Evolutionary conservation across 2,888 invertebrate genomes (phyloP).

Genomic region (Fissipunctia ypsillon): DNA sequence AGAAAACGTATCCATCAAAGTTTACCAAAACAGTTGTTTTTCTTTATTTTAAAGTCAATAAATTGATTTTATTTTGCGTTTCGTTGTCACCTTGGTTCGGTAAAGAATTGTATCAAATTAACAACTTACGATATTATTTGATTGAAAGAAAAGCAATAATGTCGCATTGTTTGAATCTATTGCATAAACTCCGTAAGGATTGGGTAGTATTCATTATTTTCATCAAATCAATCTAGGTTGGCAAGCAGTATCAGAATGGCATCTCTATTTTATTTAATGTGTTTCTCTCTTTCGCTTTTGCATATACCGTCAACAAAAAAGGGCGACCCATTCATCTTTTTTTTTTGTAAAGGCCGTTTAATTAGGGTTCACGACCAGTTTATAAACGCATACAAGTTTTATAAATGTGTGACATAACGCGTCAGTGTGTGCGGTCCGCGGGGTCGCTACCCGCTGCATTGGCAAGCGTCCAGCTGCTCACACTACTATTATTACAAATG

Average conservation of each 20-base stretch:
- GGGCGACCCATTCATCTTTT: slow-evolving; percentile 17
- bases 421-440: slow-evolving; percentile 65
- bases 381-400: slow-evolving; percentile 46
- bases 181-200: neutral
- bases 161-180: neutral
- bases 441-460: slow-evolving; percentile 76
- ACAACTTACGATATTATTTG: neutral
- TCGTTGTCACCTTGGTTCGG: neutral
- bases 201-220: neutral
- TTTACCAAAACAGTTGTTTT: neutral
- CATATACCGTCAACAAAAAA: slow-evolving; percentile 13
- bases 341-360: slow-evolving; percentile 24
- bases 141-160: neutral
- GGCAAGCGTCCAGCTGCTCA: slow-evolving; percentile 73
- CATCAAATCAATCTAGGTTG: neutral
- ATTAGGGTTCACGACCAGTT: slow-evolving; percentile 45
- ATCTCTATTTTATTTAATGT: neutral
- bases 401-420: slow-evolving; percentile 63
- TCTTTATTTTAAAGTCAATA: neutral
- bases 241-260: neutral
- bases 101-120: slow-evolving; percentile 10
- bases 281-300: slow-evolving; percentile 11
- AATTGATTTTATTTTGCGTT: neutral
- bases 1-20: slow-evolving; percentile 15
- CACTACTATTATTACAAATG: slow-evolving; percentile 74